These are phyloP conservation scores for Micromys minutus DNA, from an alignment of 2,113 vertebrate species.

Conservation along the genomic window DNA sequence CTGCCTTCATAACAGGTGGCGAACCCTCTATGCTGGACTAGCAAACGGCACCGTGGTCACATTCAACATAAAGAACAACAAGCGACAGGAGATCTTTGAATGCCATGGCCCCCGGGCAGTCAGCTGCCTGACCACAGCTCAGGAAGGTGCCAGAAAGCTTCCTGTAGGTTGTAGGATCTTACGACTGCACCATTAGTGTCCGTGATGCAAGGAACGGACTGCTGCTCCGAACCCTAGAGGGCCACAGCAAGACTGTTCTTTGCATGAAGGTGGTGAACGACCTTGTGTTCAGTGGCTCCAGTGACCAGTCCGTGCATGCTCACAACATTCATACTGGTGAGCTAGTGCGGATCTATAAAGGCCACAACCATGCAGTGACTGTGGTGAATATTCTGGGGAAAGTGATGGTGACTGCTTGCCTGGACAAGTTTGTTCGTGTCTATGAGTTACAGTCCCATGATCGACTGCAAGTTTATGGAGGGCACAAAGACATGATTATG, in stretches of 20 bases:
- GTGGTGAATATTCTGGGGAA: conserved; percentile 96
- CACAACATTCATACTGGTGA: conserved; percentile 98
- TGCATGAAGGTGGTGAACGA: conserved; percentile 99
- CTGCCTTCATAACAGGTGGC: conserved; percentile 95
- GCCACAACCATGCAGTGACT: conserved; percentile 96
- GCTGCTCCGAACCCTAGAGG: conserved; percentile 94
- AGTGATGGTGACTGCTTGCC: conserved; percentile 97
- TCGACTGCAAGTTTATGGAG: too few species aligned
- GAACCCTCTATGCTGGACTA: conserved; percentile 93
- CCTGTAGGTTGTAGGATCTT: conserved; percentile 97
- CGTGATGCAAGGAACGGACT: conserved; percentile 94
- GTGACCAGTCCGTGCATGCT: conserved; percentile 96
- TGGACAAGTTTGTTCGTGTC: conserved; percentile 97
- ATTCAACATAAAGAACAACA: conserved; percentile 94
- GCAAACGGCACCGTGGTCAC: conserved; percentile 96
- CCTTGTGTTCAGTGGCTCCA: conserved; percentile 98
- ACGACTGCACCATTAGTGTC: conserved; percentile 96
- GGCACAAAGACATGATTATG: conserved; percentile 88
- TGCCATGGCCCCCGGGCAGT: conserved; percentile 96
- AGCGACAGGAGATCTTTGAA: conserved; percentile 92
- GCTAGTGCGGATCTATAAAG: conserved; percentile 94
- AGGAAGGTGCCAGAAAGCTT: conserved; percentile 93
- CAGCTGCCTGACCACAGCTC: conserved; percentile 96
- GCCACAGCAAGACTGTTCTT: conserved; percentile 97
- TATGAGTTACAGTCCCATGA: conserved; percentile 98